Conservation (phyloP, 2,797 vertebrate genomes). For the Caiman crocodilus region DNA sequence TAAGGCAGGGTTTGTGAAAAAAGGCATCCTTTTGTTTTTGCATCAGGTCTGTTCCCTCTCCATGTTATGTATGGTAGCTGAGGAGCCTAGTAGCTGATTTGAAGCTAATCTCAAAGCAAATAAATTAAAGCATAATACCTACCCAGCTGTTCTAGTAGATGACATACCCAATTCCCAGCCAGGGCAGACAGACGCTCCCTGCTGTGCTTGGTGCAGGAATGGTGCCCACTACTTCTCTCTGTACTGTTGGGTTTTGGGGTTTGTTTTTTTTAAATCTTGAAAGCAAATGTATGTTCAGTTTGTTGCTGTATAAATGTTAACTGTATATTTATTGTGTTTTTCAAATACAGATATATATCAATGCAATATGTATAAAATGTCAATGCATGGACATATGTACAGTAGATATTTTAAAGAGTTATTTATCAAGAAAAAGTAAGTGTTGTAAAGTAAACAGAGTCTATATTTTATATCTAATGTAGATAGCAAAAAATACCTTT, state of each 20-base stretch:
- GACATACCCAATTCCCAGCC: background rate
- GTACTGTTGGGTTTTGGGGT: conserved; percentile 45
- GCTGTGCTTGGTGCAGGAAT: conserved; percentile 55
- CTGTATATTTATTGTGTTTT: conserved; percentile 88
- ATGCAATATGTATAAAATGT: conserved; percentile 81
- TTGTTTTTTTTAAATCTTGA: conserved; percentile 45
- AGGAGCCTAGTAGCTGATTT: background rate
- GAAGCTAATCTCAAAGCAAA: background rate
- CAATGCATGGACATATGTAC: conserved; percentile 89
- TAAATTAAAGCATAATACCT: background rate
- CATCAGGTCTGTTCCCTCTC: background rate
- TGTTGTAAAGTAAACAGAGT: conserved; percentile 88
- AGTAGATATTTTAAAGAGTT: conserved; percentile 88
- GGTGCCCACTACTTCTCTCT: conserved; percentile 63
- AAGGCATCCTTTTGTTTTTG: background rate
- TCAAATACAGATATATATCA: conserved; percentile 82
- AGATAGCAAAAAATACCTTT: conserved; percentile 78
- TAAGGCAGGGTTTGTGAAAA: background rate
- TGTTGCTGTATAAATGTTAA: conserved; percentile 81
- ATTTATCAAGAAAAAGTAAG: conserved; percentile 89
- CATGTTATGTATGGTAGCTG: background rate
- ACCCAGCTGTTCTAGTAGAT: background rate
- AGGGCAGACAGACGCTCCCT: conserved; percentile 54
- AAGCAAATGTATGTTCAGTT: conserved; percentile 67
- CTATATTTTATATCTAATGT: conserved; percentile 91